Percentiles rank a stretch among this genome's conserved stretches.
Conservation (phyloP, 2,113 vertebrate species). For the Alexandromys fortis region DNA sequence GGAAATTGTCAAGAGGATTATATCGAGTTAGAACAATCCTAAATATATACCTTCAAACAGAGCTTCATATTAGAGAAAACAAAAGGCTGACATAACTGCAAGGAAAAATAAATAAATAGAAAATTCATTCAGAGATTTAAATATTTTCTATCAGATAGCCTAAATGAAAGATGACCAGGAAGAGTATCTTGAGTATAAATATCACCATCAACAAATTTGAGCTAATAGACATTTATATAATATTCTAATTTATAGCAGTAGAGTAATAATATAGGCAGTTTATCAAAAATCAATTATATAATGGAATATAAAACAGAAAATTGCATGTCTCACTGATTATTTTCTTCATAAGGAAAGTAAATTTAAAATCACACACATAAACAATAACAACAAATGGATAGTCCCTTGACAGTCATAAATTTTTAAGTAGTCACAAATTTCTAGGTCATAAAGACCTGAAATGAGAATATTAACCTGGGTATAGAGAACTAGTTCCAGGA, state of each 20-base stretch:
- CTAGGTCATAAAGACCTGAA: not conserved
- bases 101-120: not conserved
- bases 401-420: not conserved
- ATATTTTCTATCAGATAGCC: not conserved
- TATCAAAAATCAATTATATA: not conserved
- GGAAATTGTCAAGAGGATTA: not conserved
- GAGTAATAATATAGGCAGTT: not conserved
- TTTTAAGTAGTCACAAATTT: not conserved
- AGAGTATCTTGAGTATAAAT: not conserved
- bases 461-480: not conserved
- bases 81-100: not conserved
- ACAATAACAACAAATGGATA: not conserved
- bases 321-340: not conserved
- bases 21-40: not conserved
- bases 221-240: not conserved
- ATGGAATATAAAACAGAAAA: not conserved
- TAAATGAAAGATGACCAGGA: not conserved
- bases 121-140: constrained; percentile 12
- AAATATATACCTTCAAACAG: not conserved
- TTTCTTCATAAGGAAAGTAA: not conserved
- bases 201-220: not conserved
- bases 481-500: no score
- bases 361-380: not conserved
- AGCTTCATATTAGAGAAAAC: not conserved
- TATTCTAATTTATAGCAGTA: not conserved